Conservation (phyloP, 2,797 vertebrate genomes). For the Rhynchotus rufescens region DNA sequence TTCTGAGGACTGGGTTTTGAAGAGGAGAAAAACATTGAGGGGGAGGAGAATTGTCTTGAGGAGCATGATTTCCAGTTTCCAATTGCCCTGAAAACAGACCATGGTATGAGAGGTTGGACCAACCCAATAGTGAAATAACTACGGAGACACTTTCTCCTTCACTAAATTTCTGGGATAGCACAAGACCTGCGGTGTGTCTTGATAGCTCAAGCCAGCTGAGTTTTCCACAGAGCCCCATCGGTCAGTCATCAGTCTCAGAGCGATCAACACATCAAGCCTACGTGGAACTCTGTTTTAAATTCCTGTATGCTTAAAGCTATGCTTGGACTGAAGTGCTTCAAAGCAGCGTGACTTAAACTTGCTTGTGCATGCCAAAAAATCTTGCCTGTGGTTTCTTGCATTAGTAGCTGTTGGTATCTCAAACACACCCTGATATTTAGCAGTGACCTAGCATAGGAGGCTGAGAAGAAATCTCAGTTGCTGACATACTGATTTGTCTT, state of each 20-base stretch:
- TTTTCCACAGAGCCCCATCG: not conserved
- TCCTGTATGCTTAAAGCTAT: not conserved
- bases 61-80: not conserved
- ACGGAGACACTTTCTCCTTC: not conserved
- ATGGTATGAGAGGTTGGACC: not conserved
- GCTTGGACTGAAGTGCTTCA: not conserved
- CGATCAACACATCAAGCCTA: not conserved
- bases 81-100: not conserved
- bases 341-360: not conserved
- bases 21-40: not conserved
- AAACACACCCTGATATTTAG: not conserved
- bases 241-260: not conserved
- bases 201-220: not conserved
- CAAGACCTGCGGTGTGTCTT: accelerated
- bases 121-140: not conserved
- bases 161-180: not conserved
- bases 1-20: not conserved
- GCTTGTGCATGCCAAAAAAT: not conserved
- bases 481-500: not conserved
- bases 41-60: not conserved
- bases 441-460: not conserved
- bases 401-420: not conserved
- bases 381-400: not conserved
- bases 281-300: not conserved
- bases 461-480: not conserved